These are phyloP conservation scores for Maniola hyperantus DNA, from an alignment of 2,888 invertebrate genomes.

Conservation along the genomic window DNA sequence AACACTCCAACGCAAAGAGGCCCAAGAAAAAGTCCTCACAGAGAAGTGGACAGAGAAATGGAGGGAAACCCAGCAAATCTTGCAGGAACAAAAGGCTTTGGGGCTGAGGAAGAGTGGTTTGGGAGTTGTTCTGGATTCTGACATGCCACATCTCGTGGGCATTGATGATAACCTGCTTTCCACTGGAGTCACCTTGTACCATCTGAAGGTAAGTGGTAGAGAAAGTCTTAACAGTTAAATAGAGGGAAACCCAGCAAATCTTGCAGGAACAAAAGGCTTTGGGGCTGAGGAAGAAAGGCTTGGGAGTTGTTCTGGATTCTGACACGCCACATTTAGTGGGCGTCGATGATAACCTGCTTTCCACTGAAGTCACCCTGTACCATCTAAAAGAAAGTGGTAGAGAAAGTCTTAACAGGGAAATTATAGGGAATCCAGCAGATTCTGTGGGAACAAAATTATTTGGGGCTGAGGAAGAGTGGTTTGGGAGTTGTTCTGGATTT, in stretches of 20 bases:
- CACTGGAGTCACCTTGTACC: conserved; percentile 95
- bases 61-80: conserved; percentile 93
- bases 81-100: conserved; percentile 93
- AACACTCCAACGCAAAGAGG: conserved; percentile 94
- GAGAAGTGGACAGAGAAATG: conserved; percentile 97
- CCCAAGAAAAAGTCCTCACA: conserved; percentile 93
- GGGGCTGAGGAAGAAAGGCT: conserved; percentile 92
- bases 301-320: conserved; percentile 94
- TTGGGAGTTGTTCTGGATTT: conserved; percentile 93
- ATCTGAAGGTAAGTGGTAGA: conserved; percentile 85
- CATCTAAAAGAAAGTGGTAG: conserved; percentile 86
- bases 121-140: conserved; percentile 94
- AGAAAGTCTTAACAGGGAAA: conserved; percentile 83
- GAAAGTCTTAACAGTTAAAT: conserved; percentile 85
- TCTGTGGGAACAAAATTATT: conserved; percentile 92
- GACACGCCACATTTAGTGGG: conserved; percentile 96
- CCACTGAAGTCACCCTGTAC: conserved; percentile 95
- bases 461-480: conserved; percentile 93
- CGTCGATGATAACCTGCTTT: conserved; percentile 94
- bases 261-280: conserved; percentile 93
- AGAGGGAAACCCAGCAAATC: conserved; percentile 95
- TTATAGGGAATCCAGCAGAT: conserved; percentile 96
- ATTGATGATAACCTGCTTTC: conserved; percentile 95
- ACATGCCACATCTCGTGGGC: conserved; percentile 95
- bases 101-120: conserved; percentile 93